phyloP scores from a whole-genome alignment of 2,797 vertebrate species.

The Aselliscus stoliczkanus region DNA sequence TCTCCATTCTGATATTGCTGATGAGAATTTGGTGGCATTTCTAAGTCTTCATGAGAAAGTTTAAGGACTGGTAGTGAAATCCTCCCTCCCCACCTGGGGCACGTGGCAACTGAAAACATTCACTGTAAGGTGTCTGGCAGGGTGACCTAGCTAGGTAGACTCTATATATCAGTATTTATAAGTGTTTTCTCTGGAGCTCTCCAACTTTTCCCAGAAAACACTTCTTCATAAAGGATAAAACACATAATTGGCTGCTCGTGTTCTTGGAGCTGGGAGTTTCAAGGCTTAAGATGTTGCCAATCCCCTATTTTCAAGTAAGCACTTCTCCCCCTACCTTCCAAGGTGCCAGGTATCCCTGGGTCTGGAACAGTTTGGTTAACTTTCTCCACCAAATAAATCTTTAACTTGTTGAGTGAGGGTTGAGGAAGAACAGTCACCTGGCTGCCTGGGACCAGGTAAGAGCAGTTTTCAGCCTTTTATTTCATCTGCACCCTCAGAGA shows the following conservation, averaged over 20 bases:
- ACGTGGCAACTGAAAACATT: neutral
- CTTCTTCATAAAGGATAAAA: slow-evolving; percentile 16
- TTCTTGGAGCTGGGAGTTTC: neutral
- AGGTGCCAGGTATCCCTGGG: neutral
- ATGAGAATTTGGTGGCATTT: neutral
- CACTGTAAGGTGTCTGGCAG: neutral
- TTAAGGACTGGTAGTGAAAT: neutral
- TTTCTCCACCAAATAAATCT: slow-evolving; percentile 15
- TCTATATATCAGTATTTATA: neutral
- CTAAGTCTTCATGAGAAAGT: neutral
- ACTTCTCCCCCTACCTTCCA: neutral
- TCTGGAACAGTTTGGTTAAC: neutral
- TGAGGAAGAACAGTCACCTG: neutral
- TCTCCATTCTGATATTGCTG: neutral
- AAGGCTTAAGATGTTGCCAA: neutral
- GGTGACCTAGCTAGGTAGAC: neutral
- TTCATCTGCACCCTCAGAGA: neutral
- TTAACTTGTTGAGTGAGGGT: neutral
- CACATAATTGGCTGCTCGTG: neutral
- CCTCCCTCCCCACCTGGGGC: neutral
- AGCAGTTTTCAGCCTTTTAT: neutral
- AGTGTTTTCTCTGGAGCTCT: neutral
- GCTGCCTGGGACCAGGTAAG: neutral
- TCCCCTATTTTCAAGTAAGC: neutral
- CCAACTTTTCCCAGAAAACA: neutral